These are phyloP conservation scores for Meiosimyza platycephala DNA, from an alignment of 2,888 invertebrate genomes.

Conservation along the genomic window DNA sequence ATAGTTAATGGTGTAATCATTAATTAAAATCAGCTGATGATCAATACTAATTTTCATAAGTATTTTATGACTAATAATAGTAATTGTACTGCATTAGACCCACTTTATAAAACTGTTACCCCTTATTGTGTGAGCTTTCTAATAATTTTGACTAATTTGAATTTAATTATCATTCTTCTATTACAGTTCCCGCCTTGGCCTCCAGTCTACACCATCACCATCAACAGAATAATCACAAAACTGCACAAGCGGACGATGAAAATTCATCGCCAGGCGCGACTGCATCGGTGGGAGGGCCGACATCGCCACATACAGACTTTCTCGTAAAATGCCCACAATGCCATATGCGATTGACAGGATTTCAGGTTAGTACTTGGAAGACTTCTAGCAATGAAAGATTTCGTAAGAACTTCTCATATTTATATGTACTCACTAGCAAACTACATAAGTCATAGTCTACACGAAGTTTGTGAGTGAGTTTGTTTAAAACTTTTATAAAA, in stretches of 20 bases:
- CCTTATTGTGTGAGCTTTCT: slow-evolving; percentile 16
- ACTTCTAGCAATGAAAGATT: too few species aligned
- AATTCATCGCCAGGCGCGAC: slow-evolving; percentile 53
- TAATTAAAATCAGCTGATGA: too few species aligned
- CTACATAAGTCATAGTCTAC: too few species aligned
- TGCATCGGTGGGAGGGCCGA: slow-evolving; percentile 42
- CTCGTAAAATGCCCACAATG: slow-evolving; percentile 68
- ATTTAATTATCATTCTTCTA: not conserved
- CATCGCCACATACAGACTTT: slow-evolving; percentile 58
- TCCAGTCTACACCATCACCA: slow-evolving; percentile 65
- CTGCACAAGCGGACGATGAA: slow-evolving; percentile 55
- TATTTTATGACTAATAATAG: too few species aligned
- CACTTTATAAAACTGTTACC: too few species aligned
- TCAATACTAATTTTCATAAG: too few species aligned
- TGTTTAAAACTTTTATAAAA: too few species aligned
- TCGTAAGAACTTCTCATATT: too few species aligned
- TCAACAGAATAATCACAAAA: slow-evolving; percentile 44
- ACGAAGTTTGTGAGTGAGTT: too few species aligned
- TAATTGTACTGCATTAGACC: too few species aligned
- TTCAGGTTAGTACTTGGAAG: slow-evolving; percentile 56
- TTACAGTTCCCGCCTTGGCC: slow-evolving; percentile 66
- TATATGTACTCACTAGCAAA: too few species aligned
- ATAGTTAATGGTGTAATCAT: too few species aligned
- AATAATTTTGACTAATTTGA: slow-evolving; percentile 7
- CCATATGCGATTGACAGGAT: slow-evolving; percentile 65